A percentile compares a stretch with the other conserved stretches of the same genome.
Conservation (phyloP, 2,888 invertebrate species). For the Rosalia funebris region DNA sequence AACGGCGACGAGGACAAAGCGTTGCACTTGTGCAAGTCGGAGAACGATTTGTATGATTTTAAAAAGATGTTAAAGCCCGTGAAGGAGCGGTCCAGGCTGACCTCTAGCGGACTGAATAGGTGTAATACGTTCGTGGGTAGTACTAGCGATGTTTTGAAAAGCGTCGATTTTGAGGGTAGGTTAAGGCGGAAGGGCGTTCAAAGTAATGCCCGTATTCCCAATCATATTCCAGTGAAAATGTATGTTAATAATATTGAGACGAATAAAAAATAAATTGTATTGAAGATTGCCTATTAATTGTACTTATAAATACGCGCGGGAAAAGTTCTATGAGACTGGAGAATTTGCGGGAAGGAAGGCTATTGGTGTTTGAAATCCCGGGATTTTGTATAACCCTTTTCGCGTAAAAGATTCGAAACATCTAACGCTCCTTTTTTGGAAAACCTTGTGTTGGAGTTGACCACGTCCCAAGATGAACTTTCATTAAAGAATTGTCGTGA, state of each 20-base stretch:
- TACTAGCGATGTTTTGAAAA: conserved; percentile 30
- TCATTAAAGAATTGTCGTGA: too few species aligned
- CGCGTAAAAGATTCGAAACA: too few species aligned
- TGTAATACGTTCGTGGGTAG: conserved; percentile 44
- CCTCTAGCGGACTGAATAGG: conserved; percentile 34
- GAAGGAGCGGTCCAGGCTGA: conserved; percentile 49
- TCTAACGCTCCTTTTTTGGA: too few species aligned
- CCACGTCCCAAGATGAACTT: too few species aligned
- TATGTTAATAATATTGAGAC: conserved; percentile 51
- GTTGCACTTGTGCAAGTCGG: conserved; percentile 46
- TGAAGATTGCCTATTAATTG: too few species aligned
- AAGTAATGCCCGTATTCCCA: conserved; percentile 40
- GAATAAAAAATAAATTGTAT: conserved; percentile 37
- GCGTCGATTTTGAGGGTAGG: conserved; percentile 33
- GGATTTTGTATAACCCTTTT: too few species aligned
- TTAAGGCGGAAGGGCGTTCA: conserved; percentile 14
- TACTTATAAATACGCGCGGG: too few species aligned
- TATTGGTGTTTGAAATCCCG: too few species aligned
- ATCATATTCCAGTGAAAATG: conserved; percentile 51
- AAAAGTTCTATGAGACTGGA: too few species aligned
- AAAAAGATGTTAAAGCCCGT: conserved; percentile 42
- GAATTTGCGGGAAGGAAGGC: too few species aligned
- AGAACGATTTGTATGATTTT: conserved; percentile 45
- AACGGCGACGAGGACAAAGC: neutral
- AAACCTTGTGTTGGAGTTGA: too few species aligned